phyloP scores from a whole-genome alignment of 2,113 vertebrate genomes.

The Campylorhamphus procurvoides region DNA sequence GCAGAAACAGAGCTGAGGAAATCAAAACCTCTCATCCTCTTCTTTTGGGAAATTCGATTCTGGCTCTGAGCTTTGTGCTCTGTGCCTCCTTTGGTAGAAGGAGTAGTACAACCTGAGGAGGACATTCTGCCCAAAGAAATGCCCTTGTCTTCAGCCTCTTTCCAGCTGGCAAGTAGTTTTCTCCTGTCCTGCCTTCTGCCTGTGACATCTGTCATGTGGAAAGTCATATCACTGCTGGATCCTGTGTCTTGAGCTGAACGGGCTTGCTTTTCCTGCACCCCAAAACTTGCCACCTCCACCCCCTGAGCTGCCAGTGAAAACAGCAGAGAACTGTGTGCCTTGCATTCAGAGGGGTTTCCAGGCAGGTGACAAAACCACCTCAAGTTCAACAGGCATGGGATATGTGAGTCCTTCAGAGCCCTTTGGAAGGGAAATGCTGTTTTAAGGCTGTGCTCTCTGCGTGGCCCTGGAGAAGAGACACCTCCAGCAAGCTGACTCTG shows the following conservation, averaged over 20 bases:
- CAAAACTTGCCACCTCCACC: not conserved
- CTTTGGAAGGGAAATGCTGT: not conserved
- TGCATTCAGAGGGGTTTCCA: not conserved
- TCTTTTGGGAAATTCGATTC: not conserved
- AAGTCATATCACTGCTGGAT: not conserved
- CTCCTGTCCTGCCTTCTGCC: not conserved
- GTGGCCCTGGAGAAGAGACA: not conserved
- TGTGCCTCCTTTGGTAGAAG: not conserved
- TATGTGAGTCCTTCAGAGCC: not conserved
- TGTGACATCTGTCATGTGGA: not conserved
- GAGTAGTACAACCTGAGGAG: rapidly evolving
- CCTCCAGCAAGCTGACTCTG: not conserved
- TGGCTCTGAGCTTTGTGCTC: not conserved
- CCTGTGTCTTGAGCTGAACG: not conserved
- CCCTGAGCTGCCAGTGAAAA: rapidly evolving
- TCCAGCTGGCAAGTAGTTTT: not conserved
- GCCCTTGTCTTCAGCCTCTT: not conserved
- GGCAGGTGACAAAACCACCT: not conserved
- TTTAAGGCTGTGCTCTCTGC: not conserved
- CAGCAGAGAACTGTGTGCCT: not conserved
- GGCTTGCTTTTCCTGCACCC: not conserved
- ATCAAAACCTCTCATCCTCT: not conserved
- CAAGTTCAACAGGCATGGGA: not conserved
- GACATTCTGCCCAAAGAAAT: not conserved
- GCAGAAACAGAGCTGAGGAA: not conserved